A percentile compares a stretch with the other conserved stretches of the same genome.
Evolutionary conservation across 2,797 vertebrate species (phyloP).

Genomic region (Trachurus trachurus): DNA sequence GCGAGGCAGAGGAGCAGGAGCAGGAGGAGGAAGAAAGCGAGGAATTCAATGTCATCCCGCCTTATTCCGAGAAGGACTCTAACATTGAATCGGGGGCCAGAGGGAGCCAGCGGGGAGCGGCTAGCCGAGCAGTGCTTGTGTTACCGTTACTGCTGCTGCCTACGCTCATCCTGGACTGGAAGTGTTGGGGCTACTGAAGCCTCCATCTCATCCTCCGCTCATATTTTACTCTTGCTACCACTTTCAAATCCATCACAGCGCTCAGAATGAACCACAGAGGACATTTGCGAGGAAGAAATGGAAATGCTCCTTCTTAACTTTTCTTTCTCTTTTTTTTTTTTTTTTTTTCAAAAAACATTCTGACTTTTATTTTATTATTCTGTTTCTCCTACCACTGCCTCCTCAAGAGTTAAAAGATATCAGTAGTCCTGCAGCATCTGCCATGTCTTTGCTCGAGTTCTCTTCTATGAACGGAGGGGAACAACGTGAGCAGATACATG

Average conservation of each 20-base stretch:
- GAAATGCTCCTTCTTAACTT: constrained; percentile 40
- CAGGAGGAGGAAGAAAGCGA: constrained; percentile 70
- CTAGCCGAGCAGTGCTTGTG: constrained; percentile 52
- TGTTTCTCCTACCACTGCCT: constrained; percentile 43
- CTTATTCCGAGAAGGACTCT: constrained; percentile 85
- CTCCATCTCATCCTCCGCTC: constrained; percentile 38
- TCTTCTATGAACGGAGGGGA: constrained; percentile 48
- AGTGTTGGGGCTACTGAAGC: constrained; percentile 69
- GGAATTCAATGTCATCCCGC: constrained; percentile 84
- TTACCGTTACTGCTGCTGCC: constrained; percentile 75
- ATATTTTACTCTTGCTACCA: constrained; percentile 43
- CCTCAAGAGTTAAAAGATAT: constrained; percentile 59
- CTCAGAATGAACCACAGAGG: constrained; percentile 50
- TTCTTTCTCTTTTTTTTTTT: constrained; percentile 27
- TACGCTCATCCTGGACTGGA: constrained; percentile 75
- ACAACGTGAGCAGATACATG: constrained; percentile 57
- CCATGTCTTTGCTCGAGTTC: constrained; percentile 41
- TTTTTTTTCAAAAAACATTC: constrained; percentile 28
- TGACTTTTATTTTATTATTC: constrained; percentile 31
- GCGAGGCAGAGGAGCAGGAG: constrained; percentile 77
- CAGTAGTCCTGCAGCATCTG: constrained; percentile 46
- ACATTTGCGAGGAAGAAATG: constrained; percentile 53
- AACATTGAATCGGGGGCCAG: constrained; percentile 78
- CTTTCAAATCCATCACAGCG: constrained; percentile 56
- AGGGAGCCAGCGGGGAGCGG: constrained; percentile 73